phyloP scores from a whole-genome alignment of 2,113 vertebrate species.

The Lepus timidus region DNA sequence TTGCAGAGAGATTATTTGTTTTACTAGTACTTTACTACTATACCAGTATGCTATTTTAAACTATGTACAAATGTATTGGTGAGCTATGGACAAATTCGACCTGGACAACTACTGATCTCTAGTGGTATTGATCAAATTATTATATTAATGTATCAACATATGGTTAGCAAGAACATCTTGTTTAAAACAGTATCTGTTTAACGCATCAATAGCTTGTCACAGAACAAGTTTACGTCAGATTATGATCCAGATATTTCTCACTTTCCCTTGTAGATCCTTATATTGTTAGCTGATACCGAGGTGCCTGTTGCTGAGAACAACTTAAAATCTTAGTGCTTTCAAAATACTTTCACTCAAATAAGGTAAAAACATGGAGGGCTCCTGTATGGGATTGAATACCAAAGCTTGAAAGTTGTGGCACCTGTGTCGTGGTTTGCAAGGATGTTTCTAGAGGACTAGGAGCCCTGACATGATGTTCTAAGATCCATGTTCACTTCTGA shows the following conservation, averaged over 20 bases:
- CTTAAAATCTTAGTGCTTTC: neutral
- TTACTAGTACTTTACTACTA: neutral
- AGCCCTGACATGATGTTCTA: rapidly evolving
- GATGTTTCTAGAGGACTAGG: rapidly evolving
- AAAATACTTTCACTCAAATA: neutral
- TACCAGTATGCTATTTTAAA: neutral
- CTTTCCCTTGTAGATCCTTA: conserved; percentile 19
- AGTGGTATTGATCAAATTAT: neutral
- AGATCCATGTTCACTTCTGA: neutral
- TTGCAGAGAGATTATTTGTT: neutral
- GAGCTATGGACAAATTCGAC: neutral
- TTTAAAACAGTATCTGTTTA: conserved; percentile 13
- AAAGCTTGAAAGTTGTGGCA: neutral
- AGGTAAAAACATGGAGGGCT: neutral
- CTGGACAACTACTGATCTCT: neutral
- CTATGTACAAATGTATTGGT: neutral
- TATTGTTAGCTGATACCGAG: neutral
- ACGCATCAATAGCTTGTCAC: neutral
- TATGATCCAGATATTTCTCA: neutral
- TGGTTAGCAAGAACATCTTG: neutral
- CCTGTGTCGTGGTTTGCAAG: neutral
- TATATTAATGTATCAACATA: neutral
- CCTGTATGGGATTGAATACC: neutral
- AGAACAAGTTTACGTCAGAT: neutral
- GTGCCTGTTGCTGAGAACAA: neutral